Evolutionary conservation across 2,113 vertebrate species (phyloP).

Genomic region (Solea senegalensis): DNA sequence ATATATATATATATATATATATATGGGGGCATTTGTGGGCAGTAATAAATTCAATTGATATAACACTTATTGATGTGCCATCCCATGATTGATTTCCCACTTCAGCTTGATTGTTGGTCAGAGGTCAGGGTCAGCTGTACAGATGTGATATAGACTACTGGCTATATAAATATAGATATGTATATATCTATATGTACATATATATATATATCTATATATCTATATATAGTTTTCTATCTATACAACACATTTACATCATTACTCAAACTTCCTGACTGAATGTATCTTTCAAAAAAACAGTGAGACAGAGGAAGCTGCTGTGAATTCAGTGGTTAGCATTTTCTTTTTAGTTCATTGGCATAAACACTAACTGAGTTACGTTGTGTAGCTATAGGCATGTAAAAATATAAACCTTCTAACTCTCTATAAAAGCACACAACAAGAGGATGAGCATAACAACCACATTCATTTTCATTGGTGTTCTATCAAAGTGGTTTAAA

Average conservation of each 20-base stretch:
- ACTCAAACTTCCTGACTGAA: background rate
- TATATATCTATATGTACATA: too few species aligned
- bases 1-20: background rate
- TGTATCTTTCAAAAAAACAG: background rate
- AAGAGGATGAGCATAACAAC: too few species aligned
- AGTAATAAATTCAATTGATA: constrained; percentile 17
- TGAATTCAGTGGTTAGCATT: background rate
- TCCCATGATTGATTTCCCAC: constrained; percentile 46
- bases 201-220: too few species aligned
- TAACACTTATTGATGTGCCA: constrained; percentile 30
- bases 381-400: background rate
- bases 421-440: background rate
- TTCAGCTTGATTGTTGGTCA: constrained; percentile 32
- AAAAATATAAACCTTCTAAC: background rate
- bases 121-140: constrained; percentile 40
- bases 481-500: too few species aligned
- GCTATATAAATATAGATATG: too few species aligned
- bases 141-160: background rate
- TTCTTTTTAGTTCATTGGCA: background rate
- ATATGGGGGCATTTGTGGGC: constrained; percentile 11
- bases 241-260: too few species aligned
- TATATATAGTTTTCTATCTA: too few species aligned
- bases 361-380: background rate
- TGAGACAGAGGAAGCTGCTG: background rate
- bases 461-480: too few species aligned